These are phyloP conservation scores for Hemichromis elongatus DNA, from an alignment of 2,113 vertebrate species.

Conservation along the genomic window DNA sequence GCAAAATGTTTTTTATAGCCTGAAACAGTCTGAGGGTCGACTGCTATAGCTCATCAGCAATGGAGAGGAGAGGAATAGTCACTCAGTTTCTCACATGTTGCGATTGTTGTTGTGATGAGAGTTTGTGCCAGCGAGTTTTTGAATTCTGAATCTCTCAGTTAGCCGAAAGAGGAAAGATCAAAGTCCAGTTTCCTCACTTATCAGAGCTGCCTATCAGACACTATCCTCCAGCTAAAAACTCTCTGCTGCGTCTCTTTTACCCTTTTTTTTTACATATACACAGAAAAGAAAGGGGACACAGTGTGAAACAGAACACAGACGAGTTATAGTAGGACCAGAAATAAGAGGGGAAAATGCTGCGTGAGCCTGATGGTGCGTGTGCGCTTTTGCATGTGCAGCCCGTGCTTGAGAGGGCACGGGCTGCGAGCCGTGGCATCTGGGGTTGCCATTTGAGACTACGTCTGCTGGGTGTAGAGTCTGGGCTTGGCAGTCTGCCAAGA, in stretches of 20 bases:
- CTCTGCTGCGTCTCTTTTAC: neutral
- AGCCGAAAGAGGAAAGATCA: constrained; percentile 31
- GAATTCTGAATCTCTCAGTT: neutral
- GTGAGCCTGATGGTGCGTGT: neutral
- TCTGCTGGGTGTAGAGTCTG: constrained; percentile 31
- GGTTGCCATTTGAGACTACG: constrained; percentile 39
- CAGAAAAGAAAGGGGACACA: neutral
- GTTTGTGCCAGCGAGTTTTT: neutral
- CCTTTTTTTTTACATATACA: neutral
- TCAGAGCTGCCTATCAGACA: constrained; percentile 43
- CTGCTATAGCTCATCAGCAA: neutral
- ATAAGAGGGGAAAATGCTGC: neutral
- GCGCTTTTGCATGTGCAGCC: too few relatives aligned
- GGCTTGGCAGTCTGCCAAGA: constrained; percentile 35
- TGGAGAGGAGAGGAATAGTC: neutral
- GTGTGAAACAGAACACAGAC: neutral
- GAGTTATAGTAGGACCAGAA: neutral
- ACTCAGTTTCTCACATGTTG: neutral
- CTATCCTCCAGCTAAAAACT: constrained; percentile 40
- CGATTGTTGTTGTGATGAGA: neutral
- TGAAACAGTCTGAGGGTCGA: constrained; percentile 13
- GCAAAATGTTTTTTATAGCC: constrained; percentile 29
- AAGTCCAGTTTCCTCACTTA: constrained; percentile 31
- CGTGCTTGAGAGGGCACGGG: constrained; percentile 16
- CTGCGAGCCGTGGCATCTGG: constrained; percentile 21